These are phyloP conservation scores for Rhabditophanes sp. DNA, from an alignment of 2,888 invertebrate genomes.

Conservation along the genomic window DNA sequence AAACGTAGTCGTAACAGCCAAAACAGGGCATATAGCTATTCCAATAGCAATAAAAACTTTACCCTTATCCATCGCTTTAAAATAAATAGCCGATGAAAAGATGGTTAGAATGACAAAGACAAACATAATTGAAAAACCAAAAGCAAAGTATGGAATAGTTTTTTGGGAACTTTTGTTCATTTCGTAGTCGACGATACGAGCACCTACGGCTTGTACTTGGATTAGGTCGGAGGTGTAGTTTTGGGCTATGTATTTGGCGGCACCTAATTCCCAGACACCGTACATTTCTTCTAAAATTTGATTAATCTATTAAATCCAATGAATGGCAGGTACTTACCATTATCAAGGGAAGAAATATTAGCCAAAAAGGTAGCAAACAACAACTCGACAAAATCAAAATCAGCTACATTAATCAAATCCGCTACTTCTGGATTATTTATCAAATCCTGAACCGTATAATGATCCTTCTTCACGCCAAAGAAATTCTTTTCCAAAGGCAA, in stretches of 20 bases:
- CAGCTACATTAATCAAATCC: conserved; percentile 5
- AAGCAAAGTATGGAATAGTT: conserved; percentile 34
- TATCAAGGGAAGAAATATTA: too few species aligned
- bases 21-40: conserved; percentile 26
- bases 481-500: conserved; percentile 38
- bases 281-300: neutral
- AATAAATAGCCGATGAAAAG: conserved; percentile 16
- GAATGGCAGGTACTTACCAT: too few species aligned
- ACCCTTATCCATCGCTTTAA: conserved; percentile 12
- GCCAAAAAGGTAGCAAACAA: neutral
- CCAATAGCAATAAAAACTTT: conserved; percentile 21
- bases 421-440: conserved; percentile 3
- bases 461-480: conserved; percentile 22
- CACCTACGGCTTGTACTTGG: conserved; percentile 29
- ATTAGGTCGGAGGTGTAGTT: conserved; percentile 9
- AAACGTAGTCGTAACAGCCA: conserved; percentile 33
- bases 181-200: conserved; percentile 40
- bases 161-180: conserved; percentile 39
- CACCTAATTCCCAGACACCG: too few species aligned
- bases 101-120: too few species aligned
- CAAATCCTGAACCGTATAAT: conserved; percentile 4
- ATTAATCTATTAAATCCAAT: too few species aligned
- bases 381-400: conserved; percentile 8
- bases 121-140: too few species aligned
- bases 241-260: too few species aligned